Conservation (phyloP, 2,888 invertebrate species). For the Oscheius sp. region DNA sequence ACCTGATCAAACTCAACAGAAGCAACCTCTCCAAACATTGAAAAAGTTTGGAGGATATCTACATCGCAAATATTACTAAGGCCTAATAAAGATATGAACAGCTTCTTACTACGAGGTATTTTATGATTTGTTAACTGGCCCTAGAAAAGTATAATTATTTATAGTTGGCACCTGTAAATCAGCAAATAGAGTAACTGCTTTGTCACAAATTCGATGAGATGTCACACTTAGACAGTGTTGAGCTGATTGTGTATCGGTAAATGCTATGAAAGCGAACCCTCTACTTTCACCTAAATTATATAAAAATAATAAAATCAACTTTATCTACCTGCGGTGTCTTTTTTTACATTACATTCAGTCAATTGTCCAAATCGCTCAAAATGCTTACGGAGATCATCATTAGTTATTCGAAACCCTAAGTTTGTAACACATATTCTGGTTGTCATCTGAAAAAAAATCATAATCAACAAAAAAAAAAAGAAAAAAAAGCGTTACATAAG, state of each 20-base stretch:
- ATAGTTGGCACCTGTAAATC: slow-evolving; percentile 24
- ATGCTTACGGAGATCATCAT: slow-evolving; percentile 3
- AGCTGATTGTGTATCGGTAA: neutral
- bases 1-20: slow-evolving; percentile 8
- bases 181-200: slow-evolving; percentile 9
- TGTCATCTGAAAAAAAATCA: slow-evolving; percentile 6
- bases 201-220: slow-evolving; percentile 20
- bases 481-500: too few relatives aligned
- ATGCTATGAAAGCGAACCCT: slow-evolving; percentile 30
- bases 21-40: slow-evolving; percentile 6
- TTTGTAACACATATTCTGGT: slow-evolving; percentile 17
- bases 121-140: too few relatives aligned
- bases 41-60: neutral
- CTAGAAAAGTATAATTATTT: too few relatives aligned
- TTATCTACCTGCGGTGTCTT: slow-evolving; percentile 12
- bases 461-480: too few relatives aligned
- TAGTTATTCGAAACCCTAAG: slow-evolving; percentile 17
- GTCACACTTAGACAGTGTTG: slow-evolving; percentile 3
- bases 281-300: slow-evolving; percentile 9
- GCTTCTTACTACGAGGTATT: slow-evolving; percentile 11
- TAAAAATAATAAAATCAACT: too few relatives aligned
- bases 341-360: slow-evolving; percentile 11
- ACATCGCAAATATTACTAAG: neutral
- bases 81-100: slow-evolving; percentile 22
- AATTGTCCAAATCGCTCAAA: slow-evolving; percentile 23